Conservation (phyloP, 2,113 vertebrate genomes). For the Panurus biarmicus region DNA sequence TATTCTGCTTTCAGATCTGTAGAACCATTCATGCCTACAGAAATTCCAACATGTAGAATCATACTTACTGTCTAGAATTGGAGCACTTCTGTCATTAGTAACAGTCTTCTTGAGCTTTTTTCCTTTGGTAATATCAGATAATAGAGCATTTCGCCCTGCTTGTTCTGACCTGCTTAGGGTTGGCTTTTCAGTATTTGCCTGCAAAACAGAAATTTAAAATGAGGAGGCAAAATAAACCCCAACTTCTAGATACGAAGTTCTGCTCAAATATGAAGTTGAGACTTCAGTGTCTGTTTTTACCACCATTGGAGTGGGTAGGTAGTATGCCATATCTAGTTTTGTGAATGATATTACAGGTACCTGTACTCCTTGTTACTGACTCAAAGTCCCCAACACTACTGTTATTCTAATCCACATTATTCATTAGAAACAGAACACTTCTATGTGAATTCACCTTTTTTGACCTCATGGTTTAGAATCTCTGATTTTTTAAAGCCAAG, state of each 20-base stretch:
- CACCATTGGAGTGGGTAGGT: not conserved
- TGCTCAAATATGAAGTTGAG: not conserved
- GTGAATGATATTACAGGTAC: not conserved
- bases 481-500: not conserved
- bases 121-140: constrained; percentile 89
- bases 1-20: not conserved
- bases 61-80: constrained; percentile 86
- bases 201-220: constrained; percentile 41
- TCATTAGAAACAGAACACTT: not conserved
- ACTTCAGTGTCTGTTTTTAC: not conserved
- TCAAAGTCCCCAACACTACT: not conserved
- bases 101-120: constrained; percentile 88
- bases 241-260: not conserved
- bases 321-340: not conserved
- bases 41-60: not conserved
- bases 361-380: not conserved
- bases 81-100: constrained; percentile 92
- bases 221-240: not conserved
- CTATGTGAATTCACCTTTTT: not conserved
- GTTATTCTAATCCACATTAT: not conserved
- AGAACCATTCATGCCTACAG: not conserved
- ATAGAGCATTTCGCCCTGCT: constrained; percentile 82
- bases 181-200: constrained; percentile 93
- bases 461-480: not conserved
- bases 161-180: constrained; percentile 75